These are phyloP conservation scores for Heliconius melpomene DNA, from an alignment of 1,140 invertebrate genomes.

Conservation along the genomic window DNA sequence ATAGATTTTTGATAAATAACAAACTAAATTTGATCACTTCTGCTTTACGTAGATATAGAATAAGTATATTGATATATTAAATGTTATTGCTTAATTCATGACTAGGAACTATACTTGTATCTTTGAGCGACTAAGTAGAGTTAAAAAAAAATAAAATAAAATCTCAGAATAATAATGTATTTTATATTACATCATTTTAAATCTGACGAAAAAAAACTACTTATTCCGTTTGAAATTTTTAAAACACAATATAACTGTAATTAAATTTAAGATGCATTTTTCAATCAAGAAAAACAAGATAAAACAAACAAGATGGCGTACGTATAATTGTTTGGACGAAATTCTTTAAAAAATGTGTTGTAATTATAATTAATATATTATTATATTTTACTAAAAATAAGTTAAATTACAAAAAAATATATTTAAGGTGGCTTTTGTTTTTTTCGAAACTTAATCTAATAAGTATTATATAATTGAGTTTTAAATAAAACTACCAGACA, in stretches of 20 bases:
- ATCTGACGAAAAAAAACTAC: too few relatives aligned
- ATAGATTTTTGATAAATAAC: too few relatives aligned
- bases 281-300: too few relatives aligned
- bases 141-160: not conserved
- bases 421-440: not conserved
- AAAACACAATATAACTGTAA: too few relatives aligned
- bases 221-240: too few relatives aligned
- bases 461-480: not conserved
- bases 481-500: not conserved
- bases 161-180: not conserved
- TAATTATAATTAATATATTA: not conserved
- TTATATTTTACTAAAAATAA: not conserved
- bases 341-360: not conserved
- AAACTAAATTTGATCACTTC: not conserved
- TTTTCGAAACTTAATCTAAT: not conserved
- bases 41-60: not conserved
- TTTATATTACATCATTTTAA: too few relatives aligned
- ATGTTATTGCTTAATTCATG: conserved; percentile 19
- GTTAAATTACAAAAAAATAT: not conserved
- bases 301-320: conserved; percentile 1
- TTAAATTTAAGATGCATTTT: too few relatives aligned
- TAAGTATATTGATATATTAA: not conserved
- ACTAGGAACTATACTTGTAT: conserved; percentile 13
- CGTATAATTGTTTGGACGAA: not conserved
- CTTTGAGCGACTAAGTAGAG: not conserved